Percentiles rank a stretch among this genome's conserved stretches.
Conservation (phyloP, 2,888 invertebrate genomes). For the Acanthosepion pharaonis region DNA sequence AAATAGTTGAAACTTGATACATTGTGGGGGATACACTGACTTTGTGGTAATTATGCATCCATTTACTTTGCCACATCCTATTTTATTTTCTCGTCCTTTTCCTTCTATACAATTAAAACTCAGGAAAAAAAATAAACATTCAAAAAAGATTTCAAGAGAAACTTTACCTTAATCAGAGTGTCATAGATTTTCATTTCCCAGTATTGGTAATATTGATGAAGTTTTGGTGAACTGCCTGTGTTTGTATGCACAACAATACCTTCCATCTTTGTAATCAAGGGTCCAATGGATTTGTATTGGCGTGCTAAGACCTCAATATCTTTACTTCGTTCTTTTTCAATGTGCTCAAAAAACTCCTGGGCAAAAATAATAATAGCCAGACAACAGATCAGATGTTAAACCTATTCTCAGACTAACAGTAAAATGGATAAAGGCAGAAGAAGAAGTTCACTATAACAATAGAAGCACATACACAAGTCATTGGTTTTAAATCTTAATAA, state of each 20-base stretch:
- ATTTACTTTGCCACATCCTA: too few relatives aligned
- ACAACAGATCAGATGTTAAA: background rate
- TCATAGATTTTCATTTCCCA: conserved; percentile 88
- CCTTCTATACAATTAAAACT: too few relatives aligned
- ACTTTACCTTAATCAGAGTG: conserved; percentile 79
- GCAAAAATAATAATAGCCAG: background rate
- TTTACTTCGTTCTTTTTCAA: conserved; percentile 82
- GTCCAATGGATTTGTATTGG: conserved; percentile 86
- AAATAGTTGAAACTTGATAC: too few relatives aligned
- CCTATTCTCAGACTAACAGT: background rate
- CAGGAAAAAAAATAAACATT: too few relatives aligned
- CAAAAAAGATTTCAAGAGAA: background rate
- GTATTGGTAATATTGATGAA: conserved; percentile 85
- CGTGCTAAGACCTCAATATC: conserved; percentile 82
- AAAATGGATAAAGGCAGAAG: background rate
- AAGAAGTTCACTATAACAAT: background rate
- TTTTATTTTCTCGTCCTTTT: too few relatives aligned
- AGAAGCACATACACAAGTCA: too few relatives aligned
- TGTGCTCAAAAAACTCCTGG: conserved; percentile 83
- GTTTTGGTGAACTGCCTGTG: conserved; percentile 83
- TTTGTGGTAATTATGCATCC: too few relatives aligned
- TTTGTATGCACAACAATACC: conserved; percentile 86
- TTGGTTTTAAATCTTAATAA: too few relatives aligned
- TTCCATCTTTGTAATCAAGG: conserved; percentile 89
- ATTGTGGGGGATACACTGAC: too few relatives aligned